Percentiles rank a stretch among this genome's conserved stretches.
phyloP scores from a whole-genome alignment of 2,888 invertebrate species.

The Drosophila glabriapex region DNA sequence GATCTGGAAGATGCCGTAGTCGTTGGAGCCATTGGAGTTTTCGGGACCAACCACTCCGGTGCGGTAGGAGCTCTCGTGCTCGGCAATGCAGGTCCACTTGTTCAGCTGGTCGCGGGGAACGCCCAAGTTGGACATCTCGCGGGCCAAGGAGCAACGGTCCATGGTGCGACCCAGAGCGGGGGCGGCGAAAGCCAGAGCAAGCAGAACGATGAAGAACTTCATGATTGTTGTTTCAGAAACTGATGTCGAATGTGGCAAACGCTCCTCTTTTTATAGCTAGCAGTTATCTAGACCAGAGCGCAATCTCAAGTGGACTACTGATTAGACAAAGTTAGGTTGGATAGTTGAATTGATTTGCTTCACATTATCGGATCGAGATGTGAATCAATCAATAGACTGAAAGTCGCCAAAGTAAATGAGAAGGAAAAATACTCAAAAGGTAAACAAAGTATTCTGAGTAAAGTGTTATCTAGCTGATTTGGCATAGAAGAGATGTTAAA shows the following conservation, averaged over 20 bases:
- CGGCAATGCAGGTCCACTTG: constrained; percentile 77
- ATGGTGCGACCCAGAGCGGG: constrained; percentile 63
- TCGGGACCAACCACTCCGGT: constrained; percentile 85
- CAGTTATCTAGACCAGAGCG: background rate
- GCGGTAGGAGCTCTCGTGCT: constrained; percentile 79
- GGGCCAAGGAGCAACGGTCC: constrained; percentile 74
- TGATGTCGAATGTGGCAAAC: constrained; percentile 36
- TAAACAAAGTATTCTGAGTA: background rate
- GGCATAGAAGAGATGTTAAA: too few relatives aligned
- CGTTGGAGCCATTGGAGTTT: constrained; percentile 85
- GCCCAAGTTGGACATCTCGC: constrained; percentile 71
- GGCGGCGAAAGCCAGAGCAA: constrained; percentile 46
- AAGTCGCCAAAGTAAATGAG: background rate
- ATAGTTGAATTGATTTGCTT: constrained; percentile 2
- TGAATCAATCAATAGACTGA: constrained; percentile 1
- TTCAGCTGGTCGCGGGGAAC: constrained; percentile 68
- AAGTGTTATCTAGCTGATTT: background rate
- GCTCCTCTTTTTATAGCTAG: constrained; percentile 41
- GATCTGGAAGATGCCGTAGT: constrained; percentile 83
- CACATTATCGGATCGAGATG: background rate
- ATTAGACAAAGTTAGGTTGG: background rate
- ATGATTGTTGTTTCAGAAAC: constrained; percentile 49
- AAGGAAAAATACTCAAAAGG: background rate
- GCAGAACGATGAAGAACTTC: constrained; percentile 37
- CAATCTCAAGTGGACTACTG: constrained; percentile 5